These are phyloP conservation scores for Nothobranchius kuhntae DNA, from an alignment of 2,113 vertebrate genomes.

Conservation along the genomic window DNA sequence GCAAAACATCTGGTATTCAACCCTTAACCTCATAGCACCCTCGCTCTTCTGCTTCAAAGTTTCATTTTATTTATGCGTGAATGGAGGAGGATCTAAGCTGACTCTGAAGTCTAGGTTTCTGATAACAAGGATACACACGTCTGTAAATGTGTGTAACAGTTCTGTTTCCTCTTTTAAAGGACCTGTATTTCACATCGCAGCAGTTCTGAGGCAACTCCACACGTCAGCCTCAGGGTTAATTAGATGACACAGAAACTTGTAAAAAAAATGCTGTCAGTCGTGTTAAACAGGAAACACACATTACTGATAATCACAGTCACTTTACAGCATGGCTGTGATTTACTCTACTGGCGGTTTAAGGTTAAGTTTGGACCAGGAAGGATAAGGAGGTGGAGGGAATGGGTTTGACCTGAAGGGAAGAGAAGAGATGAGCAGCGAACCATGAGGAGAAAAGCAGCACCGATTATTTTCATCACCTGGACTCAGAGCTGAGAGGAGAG, in stretches of 20 bases:
- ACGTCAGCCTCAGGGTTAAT: neutral
- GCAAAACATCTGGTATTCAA: too few species aligned
- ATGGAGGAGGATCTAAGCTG: too few species aligned
- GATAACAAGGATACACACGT: too few species aligned
- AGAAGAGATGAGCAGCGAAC: constrained; percentile 13
- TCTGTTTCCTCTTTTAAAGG: neutral
- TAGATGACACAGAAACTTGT: neutral
- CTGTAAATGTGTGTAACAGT: neutral
- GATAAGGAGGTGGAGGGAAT: constrained; percentile 47
- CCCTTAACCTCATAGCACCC: too few species aligned
- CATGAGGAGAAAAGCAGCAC: constrained; percentile 25
- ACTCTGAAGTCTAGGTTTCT: too few species aligned
- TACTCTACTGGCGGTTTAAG: neutral
- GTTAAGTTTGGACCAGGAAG: constrained; percentile 57
- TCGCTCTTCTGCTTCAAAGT: too few species aligned
- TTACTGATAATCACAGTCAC: neutral
- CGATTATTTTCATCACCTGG: neutral
- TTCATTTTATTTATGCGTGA: too few species aligned
- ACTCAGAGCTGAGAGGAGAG: too few species aligned
- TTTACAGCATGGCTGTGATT: neutral
- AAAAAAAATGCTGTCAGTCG: neutral
- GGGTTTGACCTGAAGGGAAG: constrained; percentile 15
- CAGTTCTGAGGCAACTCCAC: neutral
- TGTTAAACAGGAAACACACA: neutral
- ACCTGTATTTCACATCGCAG: neutral